A percentile compares a stretch with the other conserved stretches of the same genome.
phyloP scores from a whole-genome alignment of 2,888 invertebrate species.

The Pachymerium ferrugineum region DNA sequence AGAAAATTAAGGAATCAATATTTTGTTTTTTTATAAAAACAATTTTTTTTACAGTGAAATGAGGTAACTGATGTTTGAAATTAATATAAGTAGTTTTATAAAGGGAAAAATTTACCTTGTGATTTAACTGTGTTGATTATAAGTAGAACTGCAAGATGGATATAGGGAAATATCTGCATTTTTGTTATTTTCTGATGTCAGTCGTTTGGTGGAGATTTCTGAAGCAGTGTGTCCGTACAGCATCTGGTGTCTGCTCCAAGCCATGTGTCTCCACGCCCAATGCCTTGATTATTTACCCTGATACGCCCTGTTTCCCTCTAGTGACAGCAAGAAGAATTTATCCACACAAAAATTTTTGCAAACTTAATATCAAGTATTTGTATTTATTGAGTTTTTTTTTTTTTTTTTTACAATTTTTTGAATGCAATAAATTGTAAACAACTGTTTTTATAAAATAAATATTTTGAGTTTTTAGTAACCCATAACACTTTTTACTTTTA shows the following conservation, averaged over 20 bases:
- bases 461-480: too few species aligned
- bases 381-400: background rate
- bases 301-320: slow-evolving; percentile 23
- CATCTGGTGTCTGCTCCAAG: slow-evolving; percentile 21
- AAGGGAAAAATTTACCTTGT: background rate
- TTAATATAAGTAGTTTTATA: background rate
- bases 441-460: too few species aligned
- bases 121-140: background rate
- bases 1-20: too few species aligned
- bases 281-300: slow-evolving; percentile 9
- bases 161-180: background rate
- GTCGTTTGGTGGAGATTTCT: background rate
- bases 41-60: background rate
- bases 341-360: too few species aligned
- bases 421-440: too few species aligned
- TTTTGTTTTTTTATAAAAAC: background rate
- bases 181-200: background rate
- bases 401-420: background rate
- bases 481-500: too few species aligned
- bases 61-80: too few species aligned
- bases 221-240: background rate
- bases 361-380: background rate
- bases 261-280: slow-evolving; percentile 20
- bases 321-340: background rate
- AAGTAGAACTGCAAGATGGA: background rate